Base-by-base conservation (phyloP, 1,140 invertebrate species). In the Vanessa tameamea region DNA sequence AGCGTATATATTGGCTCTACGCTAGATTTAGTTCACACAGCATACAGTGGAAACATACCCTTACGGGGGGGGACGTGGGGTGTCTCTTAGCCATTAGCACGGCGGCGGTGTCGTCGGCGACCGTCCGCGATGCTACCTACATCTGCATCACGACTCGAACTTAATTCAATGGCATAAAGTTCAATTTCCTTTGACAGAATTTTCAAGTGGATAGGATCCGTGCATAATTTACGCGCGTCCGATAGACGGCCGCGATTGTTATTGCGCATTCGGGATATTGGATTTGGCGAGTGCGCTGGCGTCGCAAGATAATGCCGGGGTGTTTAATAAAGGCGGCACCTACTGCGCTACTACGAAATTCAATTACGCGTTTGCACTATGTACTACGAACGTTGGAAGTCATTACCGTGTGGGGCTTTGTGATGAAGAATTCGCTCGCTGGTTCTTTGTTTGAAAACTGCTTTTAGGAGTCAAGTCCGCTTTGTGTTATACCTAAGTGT, bases 141-240 rank as follows among this genome's bases (percentile, higher is more conserved):
- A 50, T 23, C 66, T 20, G 68, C 48, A 13, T 15, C 8, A 47
- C 47, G 11, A 55, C 63, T 64, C 31, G 65, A 59, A 63, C 68
- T 74, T 86, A 82, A 67, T 43, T 9, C 37, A 2, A 47, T 0
- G 1, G 0, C 0, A 43, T 81, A 84, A 53, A 74, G 79, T 79
- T 63, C n/a, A 61, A 12, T 72, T 79, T 81, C 9, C 23, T 9
- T n/a, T 59, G 73, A 5, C n/a, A 5, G 20, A n/a, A 65, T 64
- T 66, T 13, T 37, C 20, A 73, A 64, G 77, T 76, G 76, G 72
- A 64, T 61, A 66, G 53, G 75, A 51, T 73, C 73, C 73, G 82
- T 89, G 86, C 87, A 91, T 90, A 91, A 91, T 91, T 91, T 89
- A 91, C 87, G 88, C 88, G 89, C 83, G 85, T 84, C 84, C 88